Base-by-base conservation (phyloP, 1,140 invertebrate genomes). In the Penaeus chinensis region DNA sequence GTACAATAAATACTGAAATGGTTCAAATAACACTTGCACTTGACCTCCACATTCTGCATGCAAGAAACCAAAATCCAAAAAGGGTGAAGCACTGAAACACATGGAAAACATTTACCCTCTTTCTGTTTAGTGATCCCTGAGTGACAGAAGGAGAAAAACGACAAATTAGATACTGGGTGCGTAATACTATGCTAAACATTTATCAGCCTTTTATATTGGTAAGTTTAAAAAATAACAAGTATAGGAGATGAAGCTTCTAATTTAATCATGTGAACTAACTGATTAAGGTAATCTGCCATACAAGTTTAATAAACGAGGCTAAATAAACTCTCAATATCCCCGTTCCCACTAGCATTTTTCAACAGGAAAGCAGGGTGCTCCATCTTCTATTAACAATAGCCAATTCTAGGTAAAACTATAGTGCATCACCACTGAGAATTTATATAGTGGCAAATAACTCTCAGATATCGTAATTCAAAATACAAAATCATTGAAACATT, bases 101-200 rank as follows among this genome's bases (percentile, higher is more conserved):
- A 24, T 47, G 60, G 78, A 63, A 78, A 78, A 47, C 71, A 85
- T 85, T 85, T 85, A 85, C 84, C 84, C 54, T 85, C 74, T 85
- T 85, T 85, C 63, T 85, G 84, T 78, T 65, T 62, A 78, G 84
- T 77, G 84, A 78, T 85, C 84, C 84, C 84, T 85, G 84, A 85
- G 84, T n/a, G 76, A 85, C 74, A 77, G 69, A 42, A 84, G 63
- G 76, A 85, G 76, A 85, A 78, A 78, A 42, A 79, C 22, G 77
- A 79, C 7, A 85, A 77, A 77, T 85, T 85, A 85, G 42, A 32
- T 32, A 37, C 42, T 74, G 13, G 24, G 71, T 37, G 71, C 71
- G 42, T 27, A 24, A 37, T 74, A 10, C 71, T 74, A 74, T 37
- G 32, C 71, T 74, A 74, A 19, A 74, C 27, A 27, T 37, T 32